These are phyloP conservation scores for Thryonomys swinderianus DNA, from an alignment of 2,113 vertebrate genomes.

Conservation along the genomic window DNA sequence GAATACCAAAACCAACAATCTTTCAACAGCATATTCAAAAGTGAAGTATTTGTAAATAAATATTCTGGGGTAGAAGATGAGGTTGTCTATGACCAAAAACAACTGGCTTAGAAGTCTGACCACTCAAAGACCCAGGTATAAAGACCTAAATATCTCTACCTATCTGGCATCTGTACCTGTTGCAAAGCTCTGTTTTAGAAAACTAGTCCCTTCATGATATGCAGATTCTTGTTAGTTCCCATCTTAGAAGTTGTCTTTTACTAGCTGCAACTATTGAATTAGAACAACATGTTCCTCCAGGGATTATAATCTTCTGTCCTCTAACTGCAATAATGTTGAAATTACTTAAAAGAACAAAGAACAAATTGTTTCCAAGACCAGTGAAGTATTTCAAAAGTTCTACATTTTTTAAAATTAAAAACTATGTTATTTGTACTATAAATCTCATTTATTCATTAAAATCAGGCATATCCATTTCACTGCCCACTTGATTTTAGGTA, in stretches of 20 bases:
- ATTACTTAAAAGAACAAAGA: slow-evolving; percentile 33
- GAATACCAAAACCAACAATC: neutral
- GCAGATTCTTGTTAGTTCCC: neutral
- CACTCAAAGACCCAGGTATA: neutral
- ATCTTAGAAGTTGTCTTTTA: neutral
- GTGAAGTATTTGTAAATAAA: neutral
- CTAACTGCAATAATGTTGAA: neutral
- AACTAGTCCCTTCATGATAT: neutral
- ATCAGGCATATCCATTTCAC: neutral
- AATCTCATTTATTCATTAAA: neutral
- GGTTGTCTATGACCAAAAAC: neutral
- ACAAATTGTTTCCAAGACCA: slow-evolving; percentile 27
- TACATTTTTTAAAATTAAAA: neutral
- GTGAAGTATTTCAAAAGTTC: slow-evolving; percentile 38
- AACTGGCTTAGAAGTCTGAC: neutral
- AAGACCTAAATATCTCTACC: neutral
- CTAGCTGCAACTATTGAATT: neutral
- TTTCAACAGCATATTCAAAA: neutral
- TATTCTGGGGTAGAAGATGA: neutral
- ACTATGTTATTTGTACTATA: neutral
- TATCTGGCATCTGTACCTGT: neutral
- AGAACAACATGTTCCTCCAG: neutral
- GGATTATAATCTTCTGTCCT: neutral
- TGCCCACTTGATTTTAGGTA: neutral
- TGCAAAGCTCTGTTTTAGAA: neutral